Evolutionary conservation across 2,888 invertebrate species (phyloP).

Genomic region (Diplolepis rosae): DNA sequence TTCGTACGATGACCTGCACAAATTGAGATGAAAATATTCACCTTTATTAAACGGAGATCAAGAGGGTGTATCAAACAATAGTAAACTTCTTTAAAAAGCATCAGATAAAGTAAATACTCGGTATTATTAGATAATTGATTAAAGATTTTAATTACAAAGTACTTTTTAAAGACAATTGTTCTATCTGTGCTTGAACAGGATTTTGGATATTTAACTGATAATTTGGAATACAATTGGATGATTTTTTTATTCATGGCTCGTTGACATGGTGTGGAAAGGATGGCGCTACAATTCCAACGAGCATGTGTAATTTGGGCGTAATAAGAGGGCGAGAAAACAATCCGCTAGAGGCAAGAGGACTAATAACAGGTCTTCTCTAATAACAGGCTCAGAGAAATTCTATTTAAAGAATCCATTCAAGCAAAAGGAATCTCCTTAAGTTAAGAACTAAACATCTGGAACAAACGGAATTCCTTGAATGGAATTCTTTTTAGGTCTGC

Average conservation of each 20-base stretch:
- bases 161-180: not conserved
- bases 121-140: not conserved
- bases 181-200: not conserved
- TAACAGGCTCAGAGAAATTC: conserved; percentile 25
- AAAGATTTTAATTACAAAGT: not conserved
- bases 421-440: conserved; percentile 25
- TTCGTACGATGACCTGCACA: conserved; percentile 7
- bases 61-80: not conserved
- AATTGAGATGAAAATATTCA: not conserved
- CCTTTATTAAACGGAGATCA: no score
- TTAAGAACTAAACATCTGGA: conserved; percentile 24
- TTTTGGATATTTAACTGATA: not conserved
- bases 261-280: not conserved
- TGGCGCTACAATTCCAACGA: conserved; percentile 12
- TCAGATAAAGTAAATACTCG: not conserved
- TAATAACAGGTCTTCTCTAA: conserved; percentile 27
- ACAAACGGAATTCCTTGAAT: conserved; percentile 28
- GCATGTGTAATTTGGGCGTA: conserved; percentile 28
- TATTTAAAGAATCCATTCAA: conserved; percentile 31
- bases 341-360: conserved; percentile 21
- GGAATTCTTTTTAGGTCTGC: conserved; percentile 7
- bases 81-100: not conserved
- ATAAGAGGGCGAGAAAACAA: conserved; percentile 30
- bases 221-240: not conserved
- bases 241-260: not conserved